Conservation (phyloP, 2,113 vertebrate genomes). For the Malurus cyaneus region DNA sequence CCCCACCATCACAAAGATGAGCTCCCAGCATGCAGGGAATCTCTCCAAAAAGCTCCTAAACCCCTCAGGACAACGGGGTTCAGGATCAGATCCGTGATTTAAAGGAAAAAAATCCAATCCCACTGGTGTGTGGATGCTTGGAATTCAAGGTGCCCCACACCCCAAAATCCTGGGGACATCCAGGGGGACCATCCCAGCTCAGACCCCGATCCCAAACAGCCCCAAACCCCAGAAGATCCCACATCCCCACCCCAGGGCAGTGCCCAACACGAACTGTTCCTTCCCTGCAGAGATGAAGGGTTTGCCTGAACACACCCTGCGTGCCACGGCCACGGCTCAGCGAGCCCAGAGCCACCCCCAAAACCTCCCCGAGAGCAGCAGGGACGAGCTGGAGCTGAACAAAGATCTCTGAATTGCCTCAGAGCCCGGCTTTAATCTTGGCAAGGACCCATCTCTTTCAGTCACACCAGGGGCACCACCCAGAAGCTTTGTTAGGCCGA, state of each 20-base stretch:
- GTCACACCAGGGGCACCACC: not conserved
- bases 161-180: not conserved
- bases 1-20: too few species aligned
- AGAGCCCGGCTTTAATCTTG: not conserved
- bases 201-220: accelerated
- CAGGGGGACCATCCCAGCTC: not conserved
- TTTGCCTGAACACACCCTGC: accelerated
- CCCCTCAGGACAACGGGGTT: not conserved
- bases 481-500: not conserved
- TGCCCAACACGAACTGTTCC: not conserved
- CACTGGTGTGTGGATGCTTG: accelerated
- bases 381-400: not conserved
- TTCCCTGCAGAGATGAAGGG: not conserved
- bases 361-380: not conserved
- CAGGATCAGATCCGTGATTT: too few species aligned
- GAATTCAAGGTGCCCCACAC: accelerated
- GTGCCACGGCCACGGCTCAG: not conserved
- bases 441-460: not conserved
- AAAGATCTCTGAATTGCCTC: not conserved
- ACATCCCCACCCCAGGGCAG: too few species aligned
- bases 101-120: not conserved
- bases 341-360: not conserved
- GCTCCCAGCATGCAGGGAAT: not conserved
- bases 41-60: not conserved
- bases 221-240: not conserved